Conservation (phyloP, 2,888 invertebrate species). For the Automeris io region DNA sequence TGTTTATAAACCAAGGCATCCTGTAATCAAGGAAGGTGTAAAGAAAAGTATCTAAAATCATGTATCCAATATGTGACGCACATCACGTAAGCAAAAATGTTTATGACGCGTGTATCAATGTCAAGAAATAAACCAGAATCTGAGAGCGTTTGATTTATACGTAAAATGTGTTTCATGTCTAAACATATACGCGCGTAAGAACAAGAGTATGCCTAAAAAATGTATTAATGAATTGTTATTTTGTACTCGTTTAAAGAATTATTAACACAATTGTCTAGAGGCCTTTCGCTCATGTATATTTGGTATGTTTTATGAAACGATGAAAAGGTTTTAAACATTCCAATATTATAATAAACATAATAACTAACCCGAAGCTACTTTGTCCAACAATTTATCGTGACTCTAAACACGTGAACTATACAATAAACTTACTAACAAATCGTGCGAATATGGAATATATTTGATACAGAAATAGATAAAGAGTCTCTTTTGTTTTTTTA, state of each 20-base stretch:
- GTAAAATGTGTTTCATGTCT: background rate
- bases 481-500: too few relatives aligned
- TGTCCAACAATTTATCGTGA: too few relatives aligned
- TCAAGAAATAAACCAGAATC: conserved; percentile 1
- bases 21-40: background rate
- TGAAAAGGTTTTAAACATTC: too few relatives aligned
- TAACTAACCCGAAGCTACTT: too few relatives aligned
- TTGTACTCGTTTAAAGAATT: background rate
- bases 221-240: background rate
- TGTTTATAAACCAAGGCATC: background rate
- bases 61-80: conserved; percentile 1
- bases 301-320: too few relatives aligned
- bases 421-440: too few relatives aligned
- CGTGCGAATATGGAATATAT: too few relatives aligned
- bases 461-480: too few relatives aligned
- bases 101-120: conserved; percentile 2
- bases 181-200: background rate
- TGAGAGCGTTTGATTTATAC: background rate
- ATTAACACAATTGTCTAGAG: background rate
- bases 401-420: too few relatives aligned
- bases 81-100: conserved; percentile 3
- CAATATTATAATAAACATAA: too few relatives aligned
- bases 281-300: too few relatives aligned
- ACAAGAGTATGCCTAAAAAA: background rate
- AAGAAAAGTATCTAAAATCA: background rate